Conservation (phyloP, 2,797 vertebrate species). For the Lagorchestes hirsutus region DNA sequence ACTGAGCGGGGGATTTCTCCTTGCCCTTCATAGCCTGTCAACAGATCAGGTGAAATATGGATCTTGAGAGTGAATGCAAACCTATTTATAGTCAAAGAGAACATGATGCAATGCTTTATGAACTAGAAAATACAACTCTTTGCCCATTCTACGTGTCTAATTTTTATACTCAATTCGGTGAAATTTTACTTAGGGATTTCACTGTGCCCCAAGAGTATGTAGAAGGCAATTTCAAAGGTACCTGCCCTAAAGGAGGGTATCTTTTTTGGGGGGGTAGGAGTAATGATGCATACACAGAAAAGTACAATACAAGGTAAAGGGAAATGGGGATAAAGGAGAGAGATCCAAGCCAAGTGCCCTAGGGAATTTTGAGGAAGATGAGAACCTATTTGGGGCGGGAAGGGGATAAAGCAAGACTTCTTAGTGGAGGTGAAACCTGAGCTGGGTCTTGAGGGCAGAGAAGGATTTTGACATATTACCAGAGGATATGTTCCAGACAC, state of each 20-base stretch:
- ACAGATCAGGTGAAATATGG: slow-evolving; percentile 70
- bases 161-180: slow-evolving; percentile 27
- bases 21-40: slow-evolving; percentile 79
- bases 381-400: not conserved
- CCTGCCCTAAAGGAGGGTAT: not conserved
- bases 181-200: not conserved
- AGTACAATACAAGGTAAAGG: not conserved
- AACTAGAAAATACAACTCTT: slow-evolving; percentile 75
- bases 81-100: slow-evolving; percentile 77
- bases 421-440: not conserved
- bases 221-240: not conserved
- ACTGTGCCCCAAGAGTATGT: not conserved
- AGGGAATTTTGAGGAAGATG: not conserved
- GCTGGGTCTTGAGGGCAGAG: not conserved
- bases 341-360: not conserved
- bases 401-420: not conserved
- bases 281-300: not conserved
- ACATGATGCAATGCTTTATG: slow-evolving; percentile 75
- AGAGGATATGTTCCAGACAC: not conserved
- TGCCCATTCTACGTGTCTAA: not conserved
- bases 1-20: slow-evolving; percentile 75
- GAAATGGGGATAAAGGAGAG: not conserved
- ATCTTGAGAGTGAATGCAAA: slow-evolving; percentile 58
- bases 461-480: not conserved
- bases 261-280: not conserved